Percentiles rank a stretch among this genome's conserved stretches.
Evolutionary conservation across 92 coral and sea anemone genomes (phyloP).

Genomic region (Anthopleura xanthogrammica): DNA sequence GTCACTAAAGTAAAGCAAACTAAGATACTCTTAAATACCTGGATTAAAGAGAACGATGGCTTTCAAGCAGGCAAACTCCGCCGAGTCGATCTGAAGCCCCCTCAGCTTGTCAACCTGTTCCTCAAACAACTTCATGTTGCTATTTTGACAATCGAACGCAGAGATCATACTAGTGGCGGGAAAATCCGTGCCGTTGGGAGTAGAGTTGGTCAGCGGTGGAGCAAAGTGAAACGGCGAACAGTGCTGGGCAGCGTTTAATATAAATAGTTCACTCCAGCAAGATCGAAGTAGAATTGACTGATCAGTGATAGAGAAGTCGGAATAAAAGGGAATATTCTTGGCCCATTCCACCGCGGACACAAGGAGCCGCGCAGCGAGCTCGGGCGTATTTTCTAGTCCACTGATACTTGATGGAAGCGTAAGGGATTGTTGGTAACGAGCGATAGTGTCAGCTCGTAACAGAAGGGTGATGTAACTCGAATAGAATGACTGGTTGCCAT

Average conservation of each 20-base stretch:
- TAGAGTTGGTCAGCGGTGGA: constrained; percentile 65
- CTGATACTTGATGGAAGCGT: constrained; percentile 64
- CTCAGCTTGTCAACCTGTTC: constrained; percentile 91
- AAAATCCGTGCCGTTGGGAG: constrained; percentile 34
- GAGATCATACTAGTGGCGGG: constrained; percentile 18
- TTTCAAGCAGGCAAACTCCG: constrained; percentile 95
- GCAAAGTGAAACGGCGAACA: constrained; percentile 81
- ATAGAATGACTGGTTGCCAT: constrained; percentile 75
- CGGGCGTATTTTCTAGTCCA: constrained; percentile 76
- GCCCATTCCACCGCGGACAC: constrained; percentile 95
- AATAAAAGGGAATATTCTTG: constrained; percentile 80
- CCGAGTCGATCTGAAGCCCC: constrained; percentile 89
- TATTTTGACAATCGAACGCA: constrained; percentile 45
- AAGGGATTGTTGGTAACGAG: constrained; percentile 86
- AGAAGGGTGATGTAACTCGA: constrained; percentile 87
- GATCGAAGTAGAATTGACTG: constrained; percentile 71
- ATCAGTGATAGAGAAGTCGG: constrained; percentile 78
- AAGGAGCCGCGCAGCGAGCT: constrained; percentile 74
- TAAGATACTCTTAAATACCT: constrained; percentile 31
- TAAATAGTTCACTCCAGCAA: constrained; percentile 89
- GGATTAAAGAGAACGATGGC: constrained; percentile 53
- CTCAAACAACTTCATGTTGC: constrained; percentile 61
- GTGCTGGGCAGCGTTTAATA: constrained; percentile 87
- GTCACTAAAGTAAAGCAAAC: neutral
- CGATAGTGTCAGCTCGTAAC: constrained; percentile 86